These are phyloP conservation scores for Empidonax traillii DNA, from an alignment of 2,113 vertebrate genomes.

Conservation along the genomic window DNA sequence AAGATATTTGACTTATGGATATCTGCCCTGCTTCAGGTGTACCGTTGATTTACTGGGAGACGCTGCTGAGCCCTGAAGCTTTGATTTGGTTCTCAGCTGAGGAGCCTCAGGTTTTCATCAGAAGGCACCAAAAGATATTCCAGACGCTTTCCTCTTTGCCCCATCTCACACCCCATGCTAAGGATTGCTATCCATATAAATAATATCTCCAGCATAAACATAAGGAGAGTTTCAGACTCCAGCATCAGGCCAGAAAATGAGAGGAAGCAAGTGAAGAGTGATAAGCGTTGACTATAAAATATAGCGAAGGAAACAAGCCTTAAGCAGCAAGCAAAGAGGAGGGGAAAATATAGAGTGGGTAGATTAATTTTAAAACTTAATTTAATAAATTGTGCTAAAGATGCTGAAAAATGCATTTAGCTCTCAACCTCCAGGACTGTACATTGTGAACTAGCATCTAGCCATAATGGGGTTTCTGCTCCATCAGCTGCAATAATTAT, in stretches of 20 bases:
- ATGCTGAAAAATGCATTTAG: conserved; percentile 74
- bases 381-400: conserved; percentile 73
- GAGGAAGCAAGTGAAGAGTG: not conserved
- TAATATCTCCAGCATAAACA: not conserved
- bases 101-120: not conserved
- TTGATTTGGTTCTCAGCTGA: not conserved
- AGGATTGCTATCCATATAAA: not conserved
- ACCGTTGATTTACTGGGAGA: not conserved
- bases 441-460: conserved; percentile 64
- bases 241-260: not conserved
- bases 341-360: not conserved
- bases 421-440: conserved; percentile 47
- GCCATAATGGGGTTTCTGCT: conserved; percentile 76
- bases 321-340: not conserved
- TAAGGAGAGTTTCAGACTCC: not conserved
- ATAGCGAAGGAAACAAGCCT: not conserved
- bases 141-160: not conserved
- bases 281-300: not conserved
- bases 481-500: conserved; percentile 76
- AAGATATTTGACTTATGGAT: not conserved
- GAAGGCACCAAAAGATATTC: not conserved
- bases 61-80: not conserved
- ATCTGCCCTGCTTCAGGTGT: not conserved
- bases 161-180: not conserved
- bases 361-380: conserved; percentile 73